These are phyloP conservation scores for Labeo catla DNA, from an alignment of 2,113 vertebrate species.

Conservation along the genomic window DNA sequence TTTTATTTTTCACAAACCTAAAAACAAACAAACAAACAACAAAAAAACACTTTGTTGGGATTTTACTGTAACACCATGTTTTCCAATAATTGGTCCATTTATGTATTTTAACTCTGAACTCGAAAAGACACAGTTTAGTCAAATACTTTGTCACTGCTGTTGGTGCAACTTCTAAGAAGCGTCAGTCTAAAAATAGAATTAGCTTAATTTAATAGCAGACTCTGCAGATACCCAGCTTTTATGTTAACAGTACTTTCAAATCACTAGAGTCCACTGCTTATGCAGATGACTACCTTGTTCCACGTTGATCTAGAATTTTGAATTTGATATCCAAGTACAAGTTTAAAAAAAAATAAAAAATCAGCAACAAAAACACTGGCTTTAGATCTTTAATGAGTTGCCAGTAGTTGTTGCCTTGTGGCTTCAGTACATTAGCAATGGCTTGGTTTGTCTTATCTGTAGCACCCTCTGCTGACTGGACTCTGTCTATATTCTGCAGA, in stretches of 20 bases:
- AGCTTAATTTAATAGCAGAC: not conserved
- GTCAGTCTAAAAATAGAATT: not conserved
- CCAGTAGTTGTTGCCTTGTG: not conserved
- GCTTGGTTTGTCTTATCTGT: not conserved
- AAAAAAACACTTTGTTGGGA: not conserved
- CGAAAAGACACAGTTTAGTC: not conserved
- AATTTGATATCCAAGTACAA: not conserved
- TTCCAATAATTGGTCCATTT: not conserved
- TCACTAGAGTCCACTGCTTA: not conserved
- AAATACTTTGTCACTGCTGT: not conserved
- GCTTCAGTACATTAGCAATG: not conserved
- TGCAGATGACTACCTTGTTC: not conserved
- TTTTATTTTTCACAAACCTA: not conserved
- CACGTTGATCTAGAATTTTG: not conserved
- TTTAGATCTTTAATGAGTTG: not conserved
- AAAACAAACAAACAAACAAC: not conserved
- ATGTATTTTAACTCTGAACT: not conserved
- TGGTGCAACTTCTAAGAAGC: not conserved
- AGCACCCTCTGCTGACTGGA: constrained; percentile 29
- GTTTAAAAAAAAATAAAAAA: no score
- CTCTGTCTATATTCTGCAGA: not conserved
- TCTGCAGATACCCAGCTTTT: not conserved
- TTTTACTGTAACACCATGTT: not conserved
- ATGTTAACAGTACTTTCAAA: not conserved
- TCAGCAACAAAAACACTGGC: not conserved